Evolutionary conservation across 2,888 invertebrate species (phyloP).

Genomic region (Nemoura dubitans): DNA sequence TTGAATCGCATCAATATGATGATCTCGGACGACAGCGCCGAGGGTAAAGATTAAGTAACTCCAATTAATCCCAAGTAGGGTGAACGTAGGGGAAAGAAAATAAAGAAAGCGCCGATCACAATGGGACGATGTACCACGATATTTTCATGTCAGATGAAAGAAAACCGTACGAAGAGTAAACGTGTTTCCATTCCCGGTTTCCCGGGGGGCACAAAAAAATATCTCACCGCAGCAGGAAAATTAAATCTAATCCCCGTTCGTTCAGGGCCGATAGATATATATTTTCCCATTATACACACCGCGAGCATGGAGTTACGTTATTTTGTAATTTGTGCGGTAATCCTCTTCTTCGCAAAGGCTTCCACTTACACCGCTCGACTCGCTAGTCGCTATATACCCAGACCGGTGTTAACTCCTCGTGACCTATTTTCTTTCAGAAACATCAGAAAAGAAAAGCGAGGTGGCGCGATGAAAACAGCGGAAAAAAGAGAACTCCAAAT

Average conservation of each 20-base stretch:
- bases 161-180: not conserved
- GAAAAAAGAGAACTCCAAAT: not conserved
- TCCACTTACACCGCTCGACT: not conserved
- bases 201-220: not conserved
- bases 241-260: not conserved
- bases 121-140: not conserved
- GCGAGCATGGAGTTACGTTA: not conserved
- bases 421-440: not conserved
- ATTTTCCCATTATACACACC: not conserved
- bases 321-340: not conserved
- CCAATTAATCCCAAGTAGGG: not conserved
- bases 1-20: slow-evolving; percentile 12
- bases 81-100: not conserved
- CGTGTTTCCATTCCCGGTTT: not conserved
- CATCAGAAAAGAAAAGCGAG: not conserved
- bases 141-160: not conserved
- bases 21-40: not conserved
- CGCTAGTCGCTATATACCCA: too few species aligned
- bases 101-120: not conserved
- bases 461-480: not conserved
- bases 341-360: not conserved
- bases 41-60: not conserved
- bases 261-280: not conserved
- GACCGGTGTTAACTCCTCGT: not conserved
- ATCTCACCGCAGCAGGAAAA: not conserved